phyloP scores from a whole-genome alignment of 2,797 vertebrate genomes.

The Anas georgica region DNA sequence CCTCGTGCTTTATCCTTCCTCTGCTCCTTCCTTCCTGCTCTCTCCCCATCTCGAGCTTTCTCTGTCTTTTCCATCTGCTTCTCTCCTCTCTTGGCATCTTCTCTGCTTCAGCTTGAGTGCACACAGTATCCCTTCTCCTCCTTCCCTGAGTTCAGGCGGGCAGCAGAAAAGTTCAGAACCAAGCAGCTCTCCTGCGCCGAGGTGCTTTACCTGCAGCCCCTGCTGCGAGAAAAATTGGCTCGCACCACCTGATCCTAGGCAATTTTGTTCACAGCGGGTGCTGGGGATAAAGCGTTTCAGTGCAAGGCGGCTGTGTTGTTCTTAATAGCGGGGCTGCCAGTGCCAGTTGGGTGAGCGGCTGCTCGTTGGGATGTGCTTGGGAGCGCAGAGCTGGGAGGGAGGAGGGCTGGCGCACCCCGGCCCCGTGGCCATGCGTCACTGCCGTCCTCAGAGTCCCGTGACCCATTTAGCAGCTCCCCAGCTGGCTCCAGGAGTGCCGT shows the following conservation, averaged over 20 bases:
- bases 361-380: background rate
- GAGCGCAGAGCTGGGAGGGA: background rate
- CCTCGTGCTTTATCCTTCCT: slow-evolving; percentile 63
- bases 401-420: fast-evolving
- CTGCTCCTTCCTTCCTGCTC: slow-evolving; percentile 65
- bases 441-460: background rate
- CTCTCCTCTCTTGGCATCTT: slow-evolving; percentile 64
- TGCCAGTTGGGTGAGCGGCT: background rate
- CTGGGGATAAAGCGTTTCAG: slow-evolving; percentile 45
- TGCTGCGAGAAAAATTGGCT: slow-evolving; percentile 75
- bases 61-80: slow-evolving; percentile 68
- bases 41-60: slow-evolving; percentile 65
- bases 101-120: slow-evolving; percentile 49
- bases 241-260: slow-evolving; percentile 68
- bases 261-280: slow-evolving; percentile 71
- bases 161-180: slow-evolving; percentile 56
- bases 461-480: slow-evolving; percentile 20
- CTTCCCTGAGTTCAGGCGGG: slow-evolving; percentile 51
- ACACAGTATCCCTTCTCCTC: slow-evolving; percentile 58
- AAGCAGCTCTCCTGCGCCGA: slow-evolving; percentile 26
- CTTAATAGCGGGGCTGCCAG: background rate
- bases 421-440: fast-evolving
- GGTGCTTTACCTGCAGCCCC: slow-evolving; percentile 71
- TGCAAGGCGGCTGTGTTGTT: background rate
- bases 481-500: background rate